Evolutionary conservation across 2,888 invertebrate species (phyloP).

Genomic region (Trissonchulus latispiculum): DNA sequence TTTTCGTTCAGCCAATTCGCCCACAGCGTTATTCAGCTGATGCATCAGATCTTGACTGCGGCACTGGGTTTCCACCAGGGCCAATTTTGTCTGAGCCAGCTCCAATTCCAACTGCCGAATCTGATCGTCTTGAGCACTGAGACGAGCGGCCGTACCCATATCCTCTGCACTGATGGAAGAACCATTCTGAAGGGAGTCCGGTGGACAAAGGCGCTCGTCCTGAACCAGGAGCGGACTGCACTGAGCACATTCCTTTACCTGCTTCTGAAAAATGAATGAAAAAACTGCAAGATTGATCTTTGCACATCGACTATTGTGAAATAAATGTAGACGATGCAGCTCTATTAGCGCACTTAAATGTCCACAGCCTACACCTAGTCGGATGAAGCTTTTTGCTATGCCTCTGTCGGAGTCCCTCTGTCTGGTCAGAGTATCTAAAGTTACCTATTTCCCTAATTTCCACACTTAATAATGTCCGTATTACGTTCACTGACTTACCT

Average conservation of each 20-base stretch:
- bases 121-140: slow-evolving; percentile 22
- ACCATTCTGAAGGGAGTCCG: slow-evolving; percentile 29
- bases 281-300: no score
- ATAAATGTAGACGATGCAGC: no score
- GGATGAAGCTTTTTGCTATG: no score
- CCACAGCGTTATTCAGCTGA: slow-evolving; percentile 54
- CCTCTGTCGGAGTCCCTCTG: no score
- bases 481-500: no score
- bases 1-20: not conserved
- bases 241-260: slow-evolving; percentile 38
- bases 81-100: slow-evolving; percentile 88
- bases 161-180: not conserved
- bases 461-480: no score
- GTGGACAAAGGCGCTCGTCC: slow-evolving; percentile 37
- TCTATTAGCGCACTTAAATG: no score
- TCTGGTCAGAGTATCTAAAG: no score
- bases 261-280: slow-evolving; percentile 24
- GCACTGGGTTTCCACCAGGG: slow-evolving; percentile 92
- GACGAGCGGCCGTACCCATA: not conserved
- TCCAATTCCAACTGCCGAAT: slow-evolving; percentile 85
- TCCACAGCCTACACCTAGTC: no score
- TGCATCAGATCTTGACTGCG: slow-evolving; percentile 87
- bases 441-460: no score
- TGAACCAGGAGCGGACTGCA: slow-evolving; percentile 39
- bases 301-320: no score